These are phyloP conservation scores for Dipodomys stephensi DNA, from an alignment of 2,113 vertebrate species.

Conservation along the genomic window DNA sequence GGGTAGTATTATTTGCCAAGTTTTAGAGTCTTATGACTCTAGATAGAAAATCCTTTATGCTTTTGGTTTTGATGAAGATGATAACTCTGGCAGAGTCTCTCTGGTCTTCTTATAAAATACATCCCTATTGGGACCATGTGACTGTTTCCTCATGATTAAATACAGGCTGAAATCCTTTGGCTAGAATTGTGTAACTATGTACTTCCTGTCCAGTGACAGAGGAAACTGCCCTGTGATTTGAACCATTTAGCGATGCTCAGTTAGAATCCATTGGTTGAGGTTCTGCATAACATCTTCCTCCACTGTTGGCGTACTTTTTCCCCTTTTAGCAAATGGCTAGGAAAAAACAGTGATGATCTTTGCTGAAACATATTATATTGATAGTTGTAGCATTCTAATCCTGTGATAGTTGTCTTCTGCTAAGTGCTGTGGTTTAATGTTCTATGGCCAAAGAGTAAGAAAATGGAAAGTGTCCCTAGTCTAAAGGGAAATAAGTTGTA, in stretches of 20 bases:
- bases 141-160: neutral
- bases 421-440: slow-evolving; percentile 19
- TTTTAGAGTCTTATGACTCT: neutral
- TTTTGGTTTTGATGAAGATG: neutral
- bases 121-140: neutral
- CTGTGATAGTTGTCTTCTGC: slow-evolving; percentile 12
- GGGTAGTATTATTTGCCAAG: neutral
- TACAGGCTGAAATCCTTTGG: neutral
- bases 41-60: neutral
- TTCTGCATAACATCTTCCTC: neutral
- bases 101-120: neutral
- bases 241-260: neutral
- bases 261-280: neutral
- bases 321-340: neutral
- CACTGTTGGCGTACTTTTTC: neutral
- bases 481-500: neutral
- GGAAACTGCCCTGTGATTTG: neutral
- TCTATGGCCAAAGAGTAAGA: neutral
- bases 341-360: neutral
- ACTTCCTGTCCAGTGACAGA: neutral
- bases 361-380: neutral
- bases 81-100: neutral
- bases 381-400: neutral
- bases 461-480: neutral
- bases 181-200: neutral